Conservation (phyloP, 2,797 vertebrate genomes). For the Leucoraja ocellata region DNA sequence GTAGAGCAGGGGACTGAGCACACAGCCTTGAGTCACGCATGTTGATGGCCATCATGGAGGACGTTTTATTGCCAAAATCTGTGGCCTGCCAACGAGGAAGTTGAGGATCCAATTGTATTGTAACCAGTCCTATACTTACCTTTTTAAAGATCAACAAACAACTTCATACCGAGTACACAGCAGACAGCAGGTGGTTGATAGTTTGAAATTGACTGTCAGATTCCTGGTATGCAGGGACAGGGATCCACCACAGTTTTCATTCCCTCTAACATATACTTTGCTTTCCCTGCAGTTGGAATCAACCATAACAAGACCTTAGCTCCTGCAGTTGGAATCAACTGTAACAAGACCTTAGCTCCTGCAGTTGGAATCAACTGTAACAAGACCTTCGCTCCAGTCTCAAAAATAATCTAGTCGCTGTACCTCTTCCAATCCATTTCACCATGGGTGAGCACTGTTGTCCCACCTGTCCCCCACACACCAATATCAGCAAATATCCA, state of each 20-base stretch:
- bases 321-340: neutral
- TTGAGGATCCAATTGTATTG: no score
- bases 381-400: neutral
- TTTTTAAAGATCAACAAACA: neutral
- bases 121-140: neutral
- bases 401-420: neutral
- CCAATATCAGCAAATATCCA: no score
- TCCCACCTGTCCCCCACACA: neutral
- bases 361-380: neutral
- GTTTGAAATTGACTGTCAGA: neutral
- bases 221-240: neutral
- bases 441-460: neutral
- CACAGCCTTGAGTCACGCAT: no score
- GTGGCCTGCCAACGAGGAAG: no score
- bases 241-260: neutral
- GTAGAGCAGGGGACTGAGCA: no score
- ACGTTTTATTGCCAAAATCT: no score
- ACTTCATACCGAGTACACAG: neutral
- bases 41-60: no score
- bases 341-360: neutral
- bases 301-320: no score
- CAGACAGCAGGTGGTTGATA: neutral
- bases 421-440: neutral
- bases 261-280: neutral
- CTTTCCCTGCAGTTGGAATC: neutral